A percentile compares a stretch with the other conserved stretches of the same genome.
Conservation (phyloP, 2,113 vertebrate species). For the Gasterosteus nipponicus region DNA sequence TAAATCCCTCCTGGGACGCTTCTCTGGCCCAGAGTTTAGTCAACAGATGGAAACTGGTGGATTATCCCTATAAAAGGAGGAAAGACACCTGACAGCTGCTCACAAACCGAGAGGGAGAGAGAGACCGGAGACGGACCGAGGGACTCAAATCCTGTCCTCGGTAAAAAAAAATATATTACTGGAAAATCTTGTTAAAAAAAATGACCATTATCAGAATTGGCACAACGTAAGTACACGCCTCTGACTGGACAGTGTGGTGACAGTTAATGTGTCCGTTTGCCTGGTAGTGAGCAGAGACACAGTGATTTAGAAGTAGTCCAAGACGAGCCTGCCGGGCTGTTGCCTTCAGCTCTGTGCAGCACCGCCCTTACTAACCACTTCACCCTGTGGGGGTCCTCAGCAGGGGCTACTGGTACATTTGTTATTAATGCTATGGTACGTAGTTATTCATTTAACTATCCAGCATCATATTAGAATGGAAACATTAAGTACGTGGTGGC, state of each 20-base stretch:
- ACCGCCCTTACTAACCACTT: neutral
- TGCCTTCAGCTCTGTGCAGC: neutral
- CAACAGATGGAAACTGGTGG: constrained; percentile 81
- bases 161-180: constrained; percentile 14
- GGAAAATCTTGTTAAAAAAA: constrained; percentile 32
- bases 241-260: neutral
- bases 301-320: neutral
- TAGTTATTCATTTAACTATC: neutral
- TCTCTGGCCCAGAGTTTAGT: constrained; percentile 61
- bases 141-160: neutral
- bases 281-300: neutral
- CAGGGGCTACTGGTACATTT: neutral
- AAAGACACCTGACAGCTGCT: constrained; percentile 4
- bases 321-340: neutral
- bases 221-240: constrained; percentile 75
- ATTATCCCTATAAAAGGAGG: constrained; percentile 80
- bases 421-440: neutral
- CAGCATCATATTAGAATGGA: neutral
- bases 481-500: neutral
- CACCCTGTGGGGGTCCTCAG: neutral
- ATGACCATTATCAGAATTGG: constrained; percentile 80
- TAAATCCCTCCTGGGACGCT: constrained; percentile 67
- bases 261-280: neutral
- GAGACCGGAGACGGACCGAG: neutral
- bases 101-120: constrained; percentile 31